Conservation (phyloP, 2,113 vertebrate species). For the Microtus pennsylvanicus region DNA sequence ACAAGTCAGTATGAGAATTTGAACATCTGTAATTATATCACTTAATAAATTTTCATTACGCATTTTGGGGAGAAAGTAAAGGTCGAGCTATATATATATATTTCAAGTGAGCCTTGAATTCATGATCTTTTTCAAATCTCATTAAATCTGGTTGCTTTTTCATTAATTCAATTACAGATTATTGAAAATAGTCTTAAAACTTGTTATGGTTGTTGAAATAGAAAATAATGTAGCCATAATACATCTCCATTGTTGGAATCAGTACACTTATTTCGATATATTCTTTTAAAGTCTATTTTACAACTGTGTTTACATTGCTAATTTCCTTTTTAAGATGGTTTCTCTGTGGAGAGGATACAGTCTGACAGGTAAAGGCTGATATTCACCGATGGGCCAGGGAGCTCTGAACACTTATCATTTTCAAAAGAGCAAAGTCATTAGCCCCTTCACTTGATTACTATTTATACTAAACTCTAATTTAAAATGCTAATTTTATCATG, state of each 20-base stretch:
- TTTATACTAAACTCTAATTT: constrained; percentile 34
- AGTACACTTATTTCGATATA: neutral
- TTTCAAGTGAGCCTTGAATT: neutral
- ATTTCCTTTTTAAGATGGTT: neutral
- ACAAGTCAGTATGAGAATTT: neutral
- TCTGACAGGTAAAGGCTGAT: neutral
- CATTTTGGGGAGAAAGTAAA: neutral
- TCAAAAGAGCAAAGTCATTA: neutral
- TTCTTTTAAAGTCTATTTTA: neutral
- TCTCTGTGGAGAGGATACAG: neutral
- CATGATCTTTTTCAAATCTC: neutral
- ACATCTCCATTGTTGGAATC: neutral
- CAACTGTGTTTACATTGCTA: neutral
- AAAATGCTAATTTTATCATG: neutral
- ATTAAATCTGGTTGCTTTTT: neutral
- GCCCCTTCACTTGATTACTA: neutral
- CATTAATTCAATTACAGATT: neutral
- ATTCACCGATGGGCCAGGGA: no score
- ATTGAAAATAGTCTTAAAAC: neutral
- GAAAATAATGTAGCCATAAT: neutral
- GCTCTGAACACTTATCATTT: neutral
- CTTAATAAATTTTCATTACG: neutral
- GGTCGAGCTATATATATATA: no score
- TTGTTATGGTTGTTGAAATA: neutral
- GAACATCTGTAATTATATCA: neutral